phyloP scores from a whole-genome alignment of 2,797 vertebrate genomes.

The Artibeus jamaicensis region DNA sequence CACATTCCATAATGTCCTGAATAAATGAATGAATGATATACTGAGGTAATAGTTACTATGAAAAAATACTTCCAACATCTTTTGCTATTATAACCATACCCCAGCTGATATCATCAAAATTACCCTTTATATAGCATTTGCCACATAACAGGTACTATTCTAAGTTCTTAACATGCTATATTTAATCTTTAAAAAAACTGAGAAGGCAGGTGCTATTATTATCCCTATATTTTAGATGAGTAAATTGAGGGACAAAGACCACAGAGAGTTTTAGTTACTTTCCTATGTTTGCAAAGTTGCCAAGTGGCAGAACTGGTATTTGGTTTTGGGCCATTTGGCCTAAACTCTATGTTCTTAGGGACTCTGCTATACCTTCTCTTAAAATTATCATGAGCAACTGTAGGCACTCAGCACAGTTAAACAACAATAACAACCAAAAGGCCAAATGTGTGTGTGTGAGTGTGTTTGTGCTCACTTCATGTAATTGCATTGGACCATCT shows the following conservation, averaged over 20 bases:
- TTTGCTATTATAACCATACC: not conserved
- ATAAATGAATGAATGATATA: not conserved
- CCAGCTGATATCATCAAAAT: not conserved
- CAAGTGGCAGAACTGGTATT: not conserved
- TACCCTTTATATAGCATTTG: not conserved
- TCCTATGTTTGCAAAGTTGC: not conserved
- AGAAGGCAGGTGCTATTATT: not conserved
- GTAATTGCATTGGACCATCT: not conserved
- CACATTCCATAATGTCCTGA: not conserved
- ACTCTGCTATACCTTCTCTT: not conserved
- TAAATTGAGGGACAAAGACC: not conserved
- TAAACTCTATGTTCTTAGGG: not conserved
- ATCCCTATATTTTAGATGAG: not conserved
- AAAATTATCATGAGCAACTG: not conserved
- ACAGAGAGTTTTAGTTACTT: not conserved
- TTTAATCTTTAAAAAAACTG: not conserved
- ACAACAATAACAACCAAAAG: not conserved
- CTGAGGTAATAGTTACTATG: not conserved
- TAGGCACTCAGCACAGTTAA: not conserved
- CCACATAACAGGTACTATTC: not conserved
- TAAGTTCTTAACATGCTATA: not conserved
- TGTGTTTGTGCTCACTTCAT: not conserved
- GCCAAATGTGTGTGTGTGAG: not conserved
- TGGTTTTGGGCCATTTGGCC: not conserved
- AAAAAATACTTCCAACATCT: not conserved